These are phyloP conservation scores for Protonibea diacanthus DNA, from an alignment of 2,797 vertebrate species.

Conservation along the genomic window DNA sequence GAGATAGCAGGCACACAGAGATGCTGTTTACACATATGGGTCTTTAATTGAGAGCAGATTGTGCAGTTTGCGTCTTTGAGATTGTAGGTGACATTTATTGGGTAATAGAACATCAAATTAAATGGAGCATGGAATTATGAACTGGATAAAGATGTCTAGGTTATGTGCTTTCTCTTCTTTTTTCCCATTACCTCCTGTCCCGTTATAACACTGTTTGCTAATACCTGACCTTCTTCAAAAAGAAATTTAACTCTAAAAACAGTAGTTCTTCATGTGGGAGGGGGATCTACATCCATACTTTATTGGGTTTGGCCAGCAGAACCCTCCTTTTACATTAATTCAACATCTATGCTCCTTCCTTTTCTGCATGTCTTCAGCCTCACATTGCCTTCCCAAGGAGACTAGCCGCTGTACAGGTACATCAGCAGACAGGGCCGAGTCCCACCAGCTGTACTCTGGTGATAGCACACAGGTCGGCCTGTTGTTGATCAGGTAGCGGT, in stretches of 20 bases:
- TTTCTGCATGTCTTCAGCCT: constrained; percentile 51
- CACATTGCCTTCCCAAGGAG: constrained; percentile 80
- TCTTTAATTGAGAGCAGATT: constrained; percentile 68
- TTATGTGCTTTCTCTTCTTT: constrained; percentile 7
- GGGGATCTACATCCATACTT: not conserved
- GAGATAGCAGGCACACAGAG: constrained; percentile 56
- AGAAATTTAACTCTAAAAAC: not conserved
- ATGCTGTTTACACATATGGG: constrained; percentile 49
- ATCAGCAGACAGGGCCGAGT: constrained; percentile 66
- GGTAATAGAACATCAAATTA: constrained; percentile 16
- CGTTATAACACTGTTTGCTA: not conserved
- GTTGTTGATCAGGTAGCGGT: constrained; percentile 83
- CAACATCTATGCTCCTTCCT: constrained; percentile 54
- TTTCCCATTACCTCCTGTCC: constrained; percentile 1
- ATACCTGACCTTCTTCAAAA: constrained; percentile 1
- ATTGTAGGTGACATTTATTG: constrained; percentile 30
- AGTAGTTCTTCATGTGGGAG: constrained; percentile 3
- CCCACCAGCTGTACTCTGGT: constrained; percentile 88
- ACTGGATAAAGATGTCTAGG: constrained; percentile 14
- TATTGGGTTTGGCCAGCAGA: constrained; percentile 3
- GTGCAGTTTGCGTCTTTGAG: constrained; percentile 26
- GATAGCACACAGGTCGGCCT: constrained; percentile 85
- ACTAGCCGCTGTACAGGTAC: constrained; percentile 76
- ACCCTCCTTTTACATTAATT: constrained; percentile 20
- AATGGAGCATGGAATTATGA: not conserved